These are phyloP conservation scores for Homarus americanus DNA, from an alignment of 1,140 invertebrate species.

Conservation along the genomic window DNA sequence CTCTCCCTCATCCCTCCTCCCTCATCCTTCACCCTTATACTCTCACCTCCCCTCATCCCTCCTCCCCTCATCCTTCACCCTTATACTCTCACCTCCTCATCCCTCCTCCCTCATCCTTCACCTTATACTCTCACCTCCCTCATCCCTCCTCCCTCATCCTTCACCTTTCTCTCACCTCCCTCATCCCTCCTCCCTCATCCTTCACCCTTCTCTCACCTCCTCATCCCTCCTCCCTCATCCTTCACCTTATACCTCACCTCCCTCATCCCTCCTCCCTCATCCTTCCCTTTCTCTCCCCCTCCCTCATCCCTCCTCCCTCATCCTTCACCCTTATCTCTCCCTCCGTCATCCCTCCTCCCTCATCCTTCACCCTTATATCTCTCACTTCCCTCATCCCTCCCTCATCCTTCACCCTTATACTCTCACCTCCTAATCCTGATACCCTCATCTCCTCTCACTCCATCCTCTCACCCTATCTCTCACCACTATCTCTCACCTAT, in stretches of 20 bases:
- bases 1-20: not conserved
- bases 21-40: not conserved
- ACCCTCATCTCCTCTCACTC: not conserved
- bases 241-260: not conserved
- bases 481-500: not conserved
- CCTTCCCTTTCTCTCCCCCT: not conserved
- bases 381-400: not conserved
- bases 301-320: no score
- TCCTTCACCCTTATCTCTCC: not conserved
- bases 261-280: not conserved
- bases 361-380: not conserved
- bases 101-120: not conserved
- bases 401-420: not conserved
- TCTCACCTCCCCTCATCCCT: not conserved
- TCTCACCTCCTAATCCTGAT: not conserved
- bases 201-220: not conserved
- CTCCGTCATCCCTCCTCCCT: not conserved
- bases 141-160: not conserved
- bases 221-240: not conserved
- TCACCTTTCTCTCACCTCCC: not conserved
- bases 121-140: not conserved
- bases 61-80: not conserved
- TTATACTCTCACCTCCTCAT: not conserved
- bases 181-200: not conserved
- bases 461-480: not conserved